A percentile compares a stretch with the other conserved stretches of the same genome.
phyloP scores from a whole-genome alignment of 2,113 vertebrate genomes.

The Cebus imitator region DNA sequence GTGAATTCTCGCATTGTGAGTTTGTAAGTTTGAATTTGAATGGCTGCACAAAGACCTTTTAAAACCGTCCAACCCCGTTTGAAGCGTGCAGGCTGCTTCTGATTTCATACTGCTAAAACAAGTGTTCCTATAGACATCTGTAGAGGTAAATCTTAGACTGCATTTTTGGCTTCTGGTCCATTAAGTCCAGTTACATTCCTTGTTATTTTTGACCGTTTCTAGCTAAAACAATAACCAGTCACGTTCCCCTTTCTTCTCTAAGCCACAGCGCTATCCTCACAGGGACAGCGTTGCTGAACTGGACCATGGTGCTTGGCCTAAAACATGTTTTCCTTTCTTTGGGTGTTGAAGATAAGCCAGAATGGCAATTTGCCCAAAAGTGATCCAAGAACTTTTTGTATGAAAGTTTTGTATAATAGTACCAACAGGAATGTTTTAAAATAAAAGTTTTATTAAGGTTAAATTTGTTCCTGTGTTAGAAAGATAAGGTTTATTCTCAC shows the following conservation, averaged over 20 bases:
- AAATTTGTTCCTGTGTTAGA: conserved; percentile 49
- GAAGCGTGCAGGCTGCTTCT: not conserved
- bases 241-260: not conserved
- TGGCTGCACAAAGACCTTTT: not conserved
- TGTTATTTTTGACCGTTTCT: not conserved
- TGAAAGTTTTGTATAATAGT: not conserved
- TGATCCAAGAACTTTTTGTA: conserved; percentile 6
- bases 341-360: conserved; percentile 5
- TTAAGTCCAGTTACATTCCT: not conserved
- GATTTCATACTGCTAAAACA: not conserved
- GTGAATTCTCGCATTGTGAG: not conserved
- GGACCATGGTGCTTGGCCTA: not conserved
- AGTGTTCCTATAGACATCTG: not conserved
- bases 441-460: conserved; percentile 50
- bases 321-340: conserved; percentile 34
- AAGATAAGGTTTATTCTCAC: conserved; percentile 49
- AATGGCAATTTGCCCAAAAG: not conserved
- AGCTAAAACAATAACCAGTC: not conserved
- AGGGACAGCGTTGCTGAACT: not conserved
- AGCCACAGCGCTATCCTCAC: not conserved
- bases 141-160: not conserved
- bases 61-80: not conserved
- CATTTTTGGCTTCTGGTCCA: not conserved
- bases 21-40: not conserved
- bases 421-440: conserved; percentile 38